Conservation (phyloP, 2,113 vertebrate genomes). For the Baryphthengus martii region DNA sequence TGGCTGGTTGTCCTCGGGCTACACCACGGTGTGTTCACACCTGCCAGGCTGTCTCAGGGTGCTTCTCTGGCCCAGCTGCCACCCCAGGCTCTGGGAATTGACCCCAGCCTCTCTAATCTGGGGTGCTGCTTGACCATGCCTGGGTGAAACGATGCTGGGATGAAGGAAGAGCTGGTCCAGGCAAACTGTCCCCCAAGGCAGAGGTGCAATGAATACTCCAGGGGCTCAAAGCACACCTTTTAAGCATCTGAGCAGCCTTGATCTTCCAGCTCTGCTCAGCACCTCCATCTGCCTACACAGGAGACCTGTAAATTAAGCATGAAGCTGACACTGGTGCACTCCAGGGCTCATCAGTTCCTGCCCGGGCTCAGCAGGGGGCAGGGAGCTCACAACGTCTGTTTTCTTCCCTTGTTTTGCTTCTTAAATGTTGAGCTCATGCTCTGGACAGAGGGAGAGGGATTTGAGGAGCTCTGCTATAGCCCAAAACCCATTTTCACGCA, state of each 20-base stretch:
- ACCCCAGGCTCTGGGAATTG: background rate
- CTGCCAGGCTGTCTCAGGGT: background rate
- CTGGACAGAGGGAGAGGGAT: background rate
- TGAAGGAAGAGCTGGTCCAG: background rate
- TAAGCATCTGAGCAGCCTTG: background rate
- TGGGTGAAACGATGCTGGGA: background rate
- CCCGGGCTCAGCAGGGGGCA: background rate
- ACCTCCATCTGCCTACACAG: background rate
- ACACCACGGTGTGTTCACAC: accelerated
- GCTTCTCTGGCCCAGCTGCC: background rate
- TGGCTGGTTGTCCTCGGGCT: background rate
- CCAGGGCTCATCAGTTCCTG: background rate
- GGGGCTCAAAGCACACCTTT: background rate
- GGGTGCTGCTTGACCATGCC: background rate
- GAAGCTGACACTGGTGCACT: background rate
- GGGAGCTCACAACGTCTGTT: background rate
- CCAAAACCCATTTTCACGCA: background rate
- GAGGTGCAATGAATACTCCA: background rate
- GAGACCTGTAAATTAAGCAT: background rate
- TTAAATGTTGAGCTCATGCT: background rate
- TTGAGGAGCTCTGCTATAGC: background rate
- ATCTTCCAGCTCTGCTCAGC: background rate
- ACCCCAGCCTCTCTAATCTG: background rate
- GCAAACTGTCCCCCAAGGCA: background rate
- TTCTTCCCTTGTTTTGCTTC: background rate